Evolutionary conservation across 2,797 vertebrate genomes (phyloP), one percentile per base, ranked within the genome.

Genomic region (Tadarida brasiliensis): DNA sequence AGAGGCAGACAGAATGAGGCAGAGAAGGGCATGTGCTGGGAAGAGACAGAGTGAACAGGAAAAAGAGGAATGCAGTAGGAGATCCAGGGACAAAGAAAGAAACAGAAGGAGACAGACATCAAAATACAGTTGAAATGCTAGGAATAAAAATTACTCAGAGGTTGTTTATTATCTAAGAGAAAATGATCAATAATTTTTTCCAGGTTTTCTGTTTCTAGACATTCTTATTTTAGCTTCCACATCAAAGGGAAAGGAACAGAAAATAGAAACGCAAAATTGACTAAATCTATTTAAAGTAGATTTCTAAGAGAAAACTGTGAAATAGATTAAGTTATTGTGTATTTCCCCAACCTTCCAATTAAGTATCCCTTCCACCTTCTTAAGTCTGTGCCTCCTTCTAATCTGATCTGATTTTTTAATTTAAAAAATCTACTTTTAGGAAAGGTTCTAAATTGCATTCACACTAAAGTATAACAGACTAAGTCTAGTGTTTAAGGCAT

Each of bases 91-190:
- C 54, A 91, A 73, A 33, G 20, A 91, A 28, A 61, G 5, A 91
- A 91, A 54, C 44, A 74, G 59, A 70, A 11, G 28, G 11, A 81
- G 16, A 91, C 30, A 57, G 47, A 12, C 16, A n/a, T 33, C 77
- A 89, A 94, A 87, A 92, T 84, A 56, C 86, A 88, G 11, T 33
- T 80, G n/a, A 89, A 61, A 65, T 51, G 28, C 30, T 92, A 47
- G 63, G 35, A 49, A 76, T 63, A 87, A 88, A 93, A 89, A 84
- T 71, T 61, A 96, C 30, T 12, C 61, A 54, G 67, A 94, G 1
- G 19, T 70, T 78, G 57, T 77, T 68, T 11, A 93, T 47, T 73
- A 80, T 12, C 12, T 81, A 85, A 61, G 39, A 35, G 39, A 87
- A 95, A 96, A 54, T 39, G 6, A 71, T 76, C 44, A 87, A 76